Evolutionary conservation across 2,113 vertebrate species (phyloP), one percentile per base, ranked within the genome.

Genomic region (Xiphophorus maculatus): DNA sequence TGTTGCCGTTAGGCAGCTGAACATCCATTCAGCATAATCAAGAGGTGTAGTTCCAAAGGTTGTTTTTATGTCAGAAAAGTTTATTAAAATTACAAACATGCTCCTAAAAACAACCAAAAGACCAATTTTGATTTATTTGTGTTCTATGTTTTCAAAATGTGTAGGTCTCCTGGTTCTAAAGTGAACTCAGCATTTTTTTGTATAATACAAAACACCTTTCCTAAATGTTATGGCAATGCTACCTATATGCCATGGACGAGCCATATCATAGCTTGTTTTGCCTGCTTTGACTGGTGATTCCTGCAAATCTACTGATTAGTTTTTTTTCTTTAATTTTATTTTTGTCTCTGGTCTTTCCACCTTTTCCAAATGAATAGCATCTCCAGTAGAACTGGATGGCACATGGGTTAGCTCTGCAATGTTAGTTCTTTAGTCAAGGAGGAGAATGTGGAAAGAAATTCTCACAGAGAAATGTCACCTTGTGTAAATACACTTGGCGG

Each of bases 381-480:
- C 68, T 27, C 54, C 28, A 51, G 35, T 74, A 32, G 37, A 69
- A 66, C 79, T 79, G 82, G 62, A 76, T 74, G 71, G 40, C 65
- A 54, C 63, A 48, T 63, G 61, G 73, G 33, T 76, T 29, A 35
- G 35, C 48, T 66, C 44, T 35, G 51, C 63, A 32, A 40, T 73
- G 30, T 67, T 66, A 68, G 77, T 78, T 79, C 63, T 54, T 89
- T 79, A 70, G 77, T 85, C 73, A 12, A 10, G 69, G 60, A 58
- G 66, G 48, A 35, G 40, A 40, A 60, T 44, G 69, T 65, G 82
- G 84, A 79, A 77, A 37, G 35, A 37, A 86, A 84, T 75, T 83
- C 83, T 69, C 67, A 37, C 87, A 83, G 71, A 88, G 88, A 89
- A 79, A 92, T 87, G 90, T 90, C 86, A 87, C 76, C 91, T 90